phyloP scores from a whole-genome alignment of 2,888 invertebrate species.

The Drosophila parthenogenetica region DNA sequence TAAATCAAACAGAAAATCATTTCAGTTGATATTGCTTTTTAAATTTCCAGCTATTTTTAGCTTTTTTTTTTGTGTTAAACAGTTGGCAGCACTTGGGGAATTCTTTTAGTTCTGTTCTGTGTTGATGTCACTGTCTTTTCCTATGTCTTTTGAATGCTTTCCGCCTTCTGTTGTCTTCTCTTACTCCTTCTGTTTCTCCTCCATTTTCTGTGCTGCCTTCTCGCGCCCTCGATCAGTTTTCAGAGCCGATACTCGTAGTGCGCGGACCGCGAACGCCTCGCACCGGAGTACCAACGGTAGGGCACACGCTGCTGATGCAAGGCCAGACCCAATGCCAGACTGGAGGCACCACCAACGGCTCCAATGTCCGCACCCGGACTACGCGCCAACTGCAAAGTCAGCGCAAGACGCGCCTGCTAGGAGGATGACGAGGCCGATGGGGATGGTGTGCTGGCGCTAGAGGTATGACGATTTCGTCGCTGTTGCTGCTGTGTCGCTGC shows the following conservation, averaged over 20 bases:
- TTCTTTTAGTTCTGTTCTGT: too few relatives aligned
- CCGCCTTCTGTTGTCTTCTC: too few relatives aligned
- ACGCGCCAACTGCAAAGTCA: slow-evolving; percentile 80
- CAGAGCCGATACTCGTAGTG: slow-evolving; percentile 84
- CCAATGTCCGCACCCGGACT: slow-evolving; percentile 81
- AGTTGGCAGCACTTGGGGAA: too few relatives aligned
- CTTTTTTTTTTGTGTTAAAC: too few relatives aligned
- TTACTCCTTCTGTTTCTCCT: neutral
- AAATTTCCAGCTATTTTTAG: too few relatives aligned
- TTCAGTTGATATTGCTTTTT: too few relatives aligned
- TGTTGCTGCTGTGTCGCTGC: slow-evolving; percentile 42
- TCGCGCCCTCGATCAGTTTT: slow-evolving; percentile 22
- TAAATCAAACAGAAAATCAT: too few relatives aligned
- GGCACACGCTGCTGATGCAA: slow-evolving; percentile 75
- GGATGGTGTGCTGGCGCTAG: slow-evolving; percentile 70
- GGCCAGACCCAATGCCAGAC: slow-evolving; percentile 44
- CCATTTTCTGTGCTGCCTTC: neutral
- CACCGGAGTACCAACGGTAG: slow-evolving; percentile 84
- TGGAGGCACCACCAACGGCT: slow-evolving; percentile 32
- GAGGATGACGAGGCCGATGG: slow-evolving; percentile 80
- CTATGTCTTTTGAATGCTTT: too few relatives aligned
- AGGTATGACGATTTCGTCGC: slow-evolving; percentile 54
- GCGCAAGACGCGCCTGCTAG: slow-evolving; percentile 83
- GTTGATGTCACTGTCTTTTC: too few relatives aligned
- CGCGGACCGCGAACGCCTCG: slow-evolving; percentile 84